Base-by-base conservation (phyloP, 2,888 invertebrate species). In the Diarsia mendica region DNA sequence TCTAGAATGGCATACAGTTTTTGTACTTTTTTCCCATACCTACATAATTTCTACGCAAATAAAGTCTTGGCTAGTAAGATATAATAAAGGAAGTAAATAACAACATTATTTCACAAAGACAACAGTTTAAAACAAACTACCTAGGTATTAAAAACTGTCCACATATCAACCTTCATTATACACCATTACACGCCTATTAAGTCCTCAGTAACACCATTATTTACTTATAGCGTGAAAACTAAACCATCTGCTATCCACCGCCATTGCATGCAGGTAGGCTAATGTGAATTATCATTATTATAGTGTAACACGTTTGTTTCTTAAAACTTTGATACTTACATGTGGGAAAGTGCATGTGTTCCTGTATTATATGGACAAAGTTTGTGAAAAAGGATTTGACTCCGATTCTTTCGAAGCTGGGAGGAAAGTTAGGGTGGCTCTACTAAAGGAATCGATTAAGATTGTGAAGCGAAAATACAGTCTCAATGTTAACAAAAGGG, bases 151-250 rank as follows among this genome's bases (percentile, higher is more conserved):
- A 13, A 63, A 63, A 63, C 15, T n/a, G n/a, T 63, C 13, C 1
- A 18, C 44, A 15, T 9, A 63, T 63, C 63, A 63, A 63, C 44
- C 44, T 20, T 64, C 18, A 80, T 65, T 65, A 53, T 20, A 72
- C 23, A 53, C 33, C 10, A 33, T 33, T 66, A 51, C 11, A 44
- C 13, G 33, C 3, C 8, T 61, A 79, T 80, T 78, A 80, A 55
- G 64, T 46, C 51, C 15, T 73, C 55, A 80, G 63, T 53, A 82
- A 69, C 81, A 84, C 74, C 39, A 67, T 67, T 80, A 82, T 80
- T 78, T 80, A 80, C 73, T 76, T 63, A 65, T 10, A 74, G 64
- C 76, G 86, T 90, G 90, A 87, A 88, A 90, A 89, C 79, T 60
- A 46, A 46, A 80, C 83, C 89, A 89, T 80, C 85, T 88, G 87